Evolutionary conservation across 1,140 invertebrate genomes (phyloP).

Genomic region (Heliconius hermathena): DNA sequence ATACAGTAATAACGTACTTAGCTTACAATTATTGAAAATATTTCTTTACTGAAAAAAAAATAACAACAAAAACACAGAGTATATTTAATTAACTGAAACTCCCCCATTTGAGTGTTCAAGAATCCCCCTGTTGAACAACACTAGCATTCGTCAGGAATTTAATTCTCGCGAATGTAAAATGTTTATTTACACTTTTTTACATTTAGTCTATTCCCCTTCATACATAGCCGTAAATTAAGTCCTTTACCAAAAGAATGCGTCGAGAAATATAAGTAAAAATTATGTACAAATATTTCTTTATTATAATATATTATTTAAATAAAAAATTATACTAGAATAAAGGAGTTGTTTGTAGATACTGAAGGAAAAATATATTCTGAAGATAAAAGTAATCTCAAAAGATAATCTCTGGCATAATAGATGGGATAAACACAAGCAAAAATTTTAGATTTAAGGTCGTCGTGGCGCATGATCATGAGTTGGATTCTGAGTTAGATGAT

Average conservation of each 20-base stretch:
- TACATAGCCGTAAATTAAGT: conserved; percentile 22
- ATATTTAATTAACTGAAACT: conserved; percentile 78
- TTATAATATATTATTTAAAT: not conserved
- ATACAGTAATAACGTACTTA: no score
- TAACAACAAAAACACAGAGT: conserved; percentile 65
- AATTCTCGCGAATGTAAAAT: conserved; percentile 70
- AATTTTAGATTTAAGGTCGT: not conserved
- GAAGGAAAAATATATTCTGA: not conserved
- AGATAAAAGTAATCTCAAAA: not conserved
- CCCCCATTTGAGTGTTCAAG: conserved; percentile 75
- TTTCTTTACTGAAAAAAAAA: no score
- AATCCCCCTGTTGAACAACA: conserved; percentile 78
- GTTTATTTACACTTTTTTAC: conserved; percentile 70
- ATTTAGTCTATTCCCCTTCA: conserved; percentile 57
- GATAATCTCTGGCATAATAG: not conserved
- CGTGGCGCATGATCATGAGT: no score
- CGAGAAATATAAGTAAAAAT: no score
- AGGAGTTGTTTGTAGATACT: not conserved
- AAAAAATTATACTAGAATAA: not conserved
- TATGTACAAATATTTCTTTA: not conserved
- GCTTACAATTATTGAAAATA: no score
- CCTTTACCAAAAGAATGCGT: no score
- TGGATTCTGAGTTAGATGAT: no score
- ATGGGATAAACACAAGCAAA: not conserved
- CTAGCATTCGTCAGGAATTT: conserved; percentile 78